A percentile compares a stretch with the other conserved stretches of the same genome.
phyloP scores from a whole-genome alignment of 2,797 vertebrate species.

The Ara ararauna region DNA sequence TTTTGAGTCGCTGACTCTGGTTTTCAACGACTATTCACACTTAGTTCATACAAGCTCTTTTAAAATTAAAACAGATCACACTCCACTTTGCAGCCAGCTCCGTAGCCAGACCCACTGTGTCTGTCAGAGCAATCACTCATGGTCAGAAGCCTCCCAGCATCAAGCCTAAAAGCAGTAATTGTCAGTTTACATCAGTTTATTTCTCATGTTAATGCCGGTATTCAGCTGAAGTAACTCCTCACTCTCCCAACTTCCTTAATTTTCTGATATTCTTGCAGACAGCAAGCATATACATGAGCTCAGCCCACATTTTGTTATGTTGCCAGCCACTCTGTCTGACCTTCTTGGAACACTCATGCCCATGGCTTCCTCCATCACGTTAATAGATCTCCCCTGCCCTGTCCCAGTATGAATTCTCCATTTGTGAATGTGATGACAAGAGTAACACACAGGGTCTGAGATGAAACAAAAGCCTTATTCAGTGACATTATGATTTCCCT shows the following conservation, averaged over 20 bases:
- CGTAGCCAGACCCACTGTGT: neutral
- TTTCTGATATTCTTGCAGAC: neutral
- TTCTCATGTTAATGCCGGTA: neutral
- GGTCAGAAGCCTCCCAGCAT: constrained; percentile 8
- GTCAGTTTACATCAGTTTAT: constrained; percentile 26
- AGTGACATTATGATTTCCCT: neutral
- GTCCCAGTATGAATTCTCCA: neutral
- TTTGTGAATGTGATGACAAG: neutral
- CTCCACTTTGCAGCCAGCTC: neutral
- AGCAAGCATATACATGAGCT: neutral
- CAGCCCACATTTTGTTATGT: neutral
- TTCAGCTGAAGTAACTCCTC: constrained; percentile 9
- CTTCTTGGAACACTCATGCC: neutral
- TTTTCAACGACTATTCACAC: neutral
- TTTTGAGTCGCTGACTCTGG: neutral
- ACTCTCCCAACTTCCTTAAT: neutral
- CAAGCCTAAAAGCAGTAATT: constrained; percentile 26
- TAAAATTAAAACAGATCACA: neutral
- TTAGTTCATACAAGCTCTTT: neutral
- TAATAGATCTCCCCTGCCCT: neutral
- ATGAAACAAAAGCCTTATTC: constrained; percentile 2
- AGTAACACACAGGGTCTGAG: neutral
- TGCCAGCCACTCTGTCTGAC: neutral
- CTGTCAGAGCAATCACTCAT: neutral
- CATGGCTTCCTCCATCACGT: neutral